Conservation (phyloP, 2,113 vertebrate species). For the Parus major region DNA sequence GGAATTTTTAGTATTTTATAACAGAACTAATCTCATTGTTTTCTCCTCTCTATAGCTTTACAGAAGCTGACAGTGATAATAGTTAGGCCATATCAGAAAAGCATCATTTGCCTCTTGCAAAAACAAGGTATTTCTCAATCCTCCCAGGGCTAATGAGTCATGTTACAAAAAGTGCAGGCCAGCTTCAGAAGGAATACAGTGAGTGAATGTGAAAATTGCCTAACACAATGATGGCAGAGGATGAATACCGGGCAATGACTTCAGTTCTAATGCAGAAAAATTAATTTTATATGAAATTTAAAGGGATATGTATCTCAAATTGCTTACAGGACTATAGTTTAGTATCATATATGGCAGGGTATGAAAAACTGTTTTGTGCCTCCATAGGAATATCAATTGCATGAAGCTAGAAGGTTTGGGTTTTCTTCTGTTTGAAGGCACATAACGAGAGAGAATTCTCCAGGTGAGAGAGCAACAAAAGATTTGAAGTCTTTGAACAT, state of each 20-base stretch:
- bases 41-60: not conserved
- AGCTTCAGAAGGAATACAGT: not conserved
- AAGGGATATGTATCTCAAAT: not conserved
- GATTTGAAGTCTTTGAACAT: not conserved
- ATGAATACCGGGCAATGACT: not conserved
- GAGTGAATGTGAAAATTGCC: not conserved
- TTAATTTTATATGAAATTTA: not conserved
- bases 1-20: not conserved
- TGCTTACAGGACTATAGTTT: not conserved
- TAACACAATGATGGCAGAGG: not conserved
- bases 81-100: not conserved
- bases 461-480: not conserved
- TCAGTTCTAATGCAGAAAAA: not conserved
- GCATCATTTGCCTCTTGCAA: not conserved
- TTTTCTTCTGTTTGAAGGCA: not conserved
- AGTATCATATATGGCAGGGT: not conserved
- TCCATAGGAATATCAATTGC: not conserved
- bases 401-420: not conserved
- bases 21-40: not conserved
- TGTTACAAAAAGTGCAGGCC: not conserved
- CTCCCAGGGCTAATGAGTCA: not conserved
- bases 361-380: not conserved
- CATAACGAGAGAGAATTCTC: not conserved
- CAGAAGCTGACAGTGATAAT: not conserved
- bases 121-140: not conserved